These are phyloP conservation scores for Dendrolimus kikuchii DNA, from an alignment of 1,140 invertebrate species.

Conservation along the genomic window DNA sequence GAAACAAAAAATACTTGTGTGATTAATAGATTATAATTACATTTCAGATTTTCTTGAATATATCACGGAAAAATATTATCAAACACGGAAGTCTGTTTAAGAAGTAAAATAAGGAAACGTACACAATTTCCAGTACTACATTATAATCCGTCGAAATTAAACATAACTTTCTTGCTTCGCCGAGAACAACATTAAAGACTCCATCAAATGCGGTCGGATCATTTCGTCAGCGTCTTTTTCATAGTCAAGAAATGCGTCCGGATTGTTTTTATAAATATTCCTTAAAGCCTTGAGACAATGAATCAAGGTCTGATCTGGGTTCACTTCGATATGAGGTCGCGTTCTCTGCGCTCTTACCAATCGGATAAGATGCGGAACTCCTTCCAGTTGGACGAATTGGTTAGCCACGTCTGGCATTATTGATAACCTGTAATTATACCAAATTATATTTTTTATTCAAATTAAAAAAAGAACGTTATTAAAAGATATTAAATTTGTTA, in stretches of 20 bases:
- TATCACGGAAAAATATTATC: too few species aligned
- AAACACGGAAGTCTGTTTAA: too few species aligned
- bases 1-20: too few species aligned
- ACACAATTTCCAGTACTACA: too few species aligned
- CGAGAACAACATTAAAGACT: conserved; percentile 75
- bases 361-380: conserved; percentile 81
- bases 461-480: not conserved
- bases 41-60: too few species aligned
- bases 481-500: not conserved
- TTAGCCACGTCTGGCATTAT: conserved; percentile 80
- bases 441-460: not conserved
- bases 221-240: conserved; percentile 80
- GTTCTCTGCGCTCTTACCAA: conserved; percentile 78
- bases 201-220: conserved; percentile 82
- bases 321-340: conserved; percentile 44
- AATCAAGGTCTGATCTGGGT: conserved; percentile 65
- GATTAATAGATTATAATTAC: too few species aligned
- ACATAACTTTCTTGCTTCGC: conserved; percentile 69
- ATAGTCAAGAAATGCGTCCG: conserved; percentile 65
- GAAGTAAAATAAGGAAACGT: too few species aligned
- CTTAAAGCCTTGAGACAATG: conserved; percentile 72
- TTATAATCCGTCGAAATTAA: conserved; percentile 12
- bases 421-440: conserved; percentile 74
- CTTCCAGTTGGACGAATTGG: conserved; percentile 83
- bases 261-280: conserved; percentile 68